Evolutionary conservation across 2,888 invertebrate genomes (phyloP).

Genomic region (Fabriciana adippe): DNA sequence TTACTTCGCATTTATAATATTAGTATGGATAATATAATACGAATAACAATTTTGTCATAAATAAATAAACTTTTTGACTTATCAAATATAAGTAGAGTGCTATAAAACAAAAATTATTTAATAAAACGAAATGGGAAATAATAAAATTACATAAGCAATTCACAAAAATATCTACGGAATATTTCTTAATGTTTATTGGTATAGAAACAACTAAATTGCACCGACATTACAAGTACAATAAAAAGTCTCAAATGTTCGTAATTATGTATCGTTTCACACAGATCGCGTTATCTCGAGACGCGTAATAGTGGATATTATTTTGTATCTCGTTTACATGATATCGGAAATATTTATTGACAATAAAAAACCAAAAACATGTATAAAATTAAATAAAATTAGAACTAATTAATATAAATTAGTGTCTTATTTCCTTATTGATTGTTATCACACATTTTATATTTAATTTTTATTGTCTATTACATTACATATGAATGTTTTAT

Average conservation of each 20-base stretch:
- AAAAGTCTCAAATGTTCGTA: slow-evolving; percentile 35
- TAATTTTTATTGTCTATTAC: too few relatives aligned
- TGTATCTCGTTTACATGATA: slow-evolving; percentile 22
- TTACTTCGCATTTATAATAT: too few relatives aligned
- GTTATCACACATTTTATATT: too few relatives aligned
- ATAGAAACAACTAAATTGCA: slow-evolving; percentile 32
- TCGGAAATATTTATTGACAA: neutral
- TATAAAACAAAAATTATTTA: slow-evolving; percentile 3
- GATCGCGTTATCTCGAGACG: slow-evolving; percentile 31
- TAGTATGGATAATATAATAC: too few relatives aligned
- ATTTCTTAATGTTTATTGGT: slow-evolving; percentile 26
- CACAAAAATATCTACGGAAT: slow-evolving; percentile 16
- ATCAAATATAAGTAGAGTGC: neutral
- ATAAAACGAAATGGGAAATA: slow-evolving; percentile 9
- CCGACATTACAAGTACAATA: slow-evolving; percentile 30
- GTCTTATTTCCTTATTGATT: too few relatives aligned
- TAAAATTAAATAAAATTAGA: too few relatives aligned
- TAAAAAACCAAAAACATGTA: too few relatives aligned
- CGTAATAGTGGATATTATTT: slow-evolving; percentile 27
- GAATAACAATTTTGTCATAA: too few relatives aligned
- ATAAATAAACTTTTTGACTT: too few relatives aligned
- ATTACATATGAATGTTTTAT: neutral
- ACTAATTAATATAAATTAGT: too few relatives aligned
- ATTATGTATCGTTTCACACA: slow-evolving; percentile 39
- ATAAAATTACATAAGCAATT: slow-evolving; percentile 10